Base-by-base conservation (phyloP, 2,888 invertebrate genomes). In the Eupeodes latifasciatus region DNA sequence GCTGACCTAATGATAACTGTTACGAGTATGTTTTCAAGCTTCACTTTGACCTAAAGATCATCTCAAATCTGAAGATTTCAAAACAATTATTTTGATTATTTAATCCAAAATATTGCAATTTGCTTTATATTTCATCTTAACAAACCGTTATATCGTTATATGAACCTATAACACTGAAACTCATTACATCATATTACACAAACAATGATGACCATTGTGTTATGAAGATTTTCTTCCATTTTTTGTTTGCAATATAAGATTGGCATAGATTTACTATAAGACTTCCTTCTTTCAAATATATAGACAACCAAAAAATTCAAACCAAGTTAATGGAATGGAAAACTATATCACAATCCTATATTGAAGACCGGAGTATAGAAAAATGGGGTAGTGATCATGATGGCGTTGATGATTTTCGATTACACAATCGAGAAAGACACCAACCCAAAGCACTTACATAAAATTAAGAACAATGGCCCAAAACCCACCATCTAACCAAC, bases 401-500 rank as follows among this genome's bases (percentile, higher is more conserved):
- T 72, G 59, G 34, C 36, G 78, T 51, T 51, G 81, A 40, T 64
- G 77, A 62, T 78, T 71, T 78, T 51, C 14, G 74, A 79, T 69
- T 75, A 67, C 83, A 79, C 83, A 83, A 83, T 74, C 72, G 34
- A 78, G 57, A 67, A 74, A 62, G 71, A 71, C 77, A 59, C 59
- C 6, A 40, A 5, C 40, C 6, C 40, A 40, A 16, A 71, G 57
- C 72, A 57, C 72, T 74, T 74, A 55, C 55, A 76, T 67, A 55
- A 62, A 74, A 59, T 27, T 66, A 55, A 72, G 78, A 78, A 78
- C 78, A 83, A 83, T 83, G 27, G 77, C 5, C 34, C 44, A 12
- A 9, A 40, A 40, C 40, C 40, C 9, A 40, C 40, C 40, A 6
- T 9, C 40, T 40, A 27, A 27, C 27, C 27, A 27, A 27, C 1